A percentile compares a stretch with the other conserved stretches of the same genome.
Conservation (phyloP, 2,113 vertebrate species). For the Siniperca chuatsi region DNA sequence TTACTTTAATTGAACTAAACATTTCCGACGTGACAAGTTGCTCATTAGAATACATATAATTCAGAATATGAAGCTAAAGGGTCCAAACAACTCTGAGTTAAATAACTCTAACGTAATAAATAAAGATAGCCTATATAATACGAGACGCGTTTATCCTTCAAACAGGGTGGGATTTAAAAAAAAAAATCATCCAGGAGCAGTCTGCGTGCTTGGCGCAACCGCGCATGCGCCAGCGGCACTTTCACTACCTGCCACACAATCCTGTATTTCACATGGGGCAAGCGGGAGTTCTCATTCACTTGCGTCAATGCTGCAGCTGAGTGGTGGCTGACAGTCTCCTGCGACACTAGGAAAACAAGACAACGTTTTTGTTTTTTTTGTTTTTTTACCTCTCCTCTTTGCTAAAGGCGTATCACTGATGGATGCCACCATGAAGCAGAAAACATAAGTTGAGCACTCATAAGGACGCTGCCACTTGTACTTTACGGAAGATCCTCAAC, state of each 20-base stretch:
- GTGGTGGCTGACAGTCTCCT: constrained; percentile 69
- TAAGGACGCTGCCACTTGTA: constrained; percentile 66
- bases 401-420: constrained; percentile 43
- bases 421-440: constrained; percentile 75
- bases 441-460: constrained; percentile 69
- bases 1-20: neutral
- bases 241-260: constrained; percentile 84
- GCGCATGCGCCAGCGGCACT: constrained; percentile 82
- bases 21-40: neutral
- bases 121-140: constrained; percentile 18
- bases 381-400: constrained; percentile 30
- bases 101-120: neutral
- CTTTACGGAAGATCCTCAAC: constrained; percentile 63
- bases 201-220: constrained; percentile 42
- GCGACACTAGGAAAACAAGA: constrained; percentile 67
- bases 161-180: constrained; percentile 66
- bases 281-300: constrained; percentile 79
- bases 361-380: neutral
- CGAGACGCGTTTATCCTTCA: constrained; percentile 33
- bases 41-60: constrained; percentile 3
- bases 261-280: constrained; percentile 86
- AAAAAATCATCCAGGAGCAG: constrained; percentile 26
- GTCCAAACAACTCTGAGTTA: neutral
- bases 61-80: constrained; percentile 1
- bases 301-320: constrained; percentile 74